Percentiles rank a stretch among this genome's conserved stretches.
Conservation (phyloP, 1,140 invertebrate genomes). For the Drosophila funebris region DNA sequence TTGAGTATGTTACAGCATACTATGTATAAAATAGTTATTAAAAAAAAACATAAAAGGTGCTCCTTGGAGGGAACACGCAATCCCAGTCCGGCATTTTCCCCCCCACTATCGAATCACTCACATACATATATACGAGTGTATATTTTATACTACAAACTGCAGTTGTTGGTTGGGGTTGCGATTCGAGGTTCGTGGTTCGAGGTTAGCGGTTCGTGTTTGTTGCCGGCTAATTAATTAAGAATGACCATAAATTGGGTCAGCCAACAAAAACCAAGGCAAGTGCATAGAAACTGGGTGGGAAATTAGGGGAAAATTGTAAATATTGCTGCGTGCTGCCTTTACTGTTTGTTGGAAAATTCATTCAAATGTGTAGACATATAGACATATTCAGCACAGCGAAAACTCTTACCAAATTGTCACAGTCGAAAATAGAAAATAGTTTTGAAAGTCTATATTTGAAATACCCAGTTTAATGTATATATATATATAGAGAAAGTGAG, state of each 20-base stretch:
- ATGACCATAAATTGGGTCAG: slow-evolving; percentile 66
- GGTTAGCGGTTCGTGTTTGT: slow-evolving; percentile 46
- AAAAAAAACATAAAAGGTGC: slow-evolving; percentile 28
- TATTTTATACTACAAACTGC: slow-evolving; percentile 21
- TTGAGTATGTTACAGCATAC: too few relatives aligned
- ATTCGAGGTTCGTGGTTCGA: slow-evolving; percentile 16
- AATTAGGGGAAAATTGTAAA: slow-evolving; percentile 15
- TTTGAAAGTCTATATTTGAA: neutral
- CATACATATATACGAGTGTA: neutral
- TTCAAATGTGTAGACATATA: too few relatives aligned
- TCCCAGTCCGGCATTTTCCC: slow-evolving; percentile 18
- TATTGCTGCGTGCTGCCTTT: slow-evolving; percentile 22
- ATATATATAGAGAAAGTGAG: neutral
- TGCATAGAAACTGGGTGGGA: slow-evolving; percentile 47
- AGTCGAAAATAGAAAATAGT: slow-evolving; percentile 9
- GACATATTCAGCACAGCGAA: slow-evolving; percentile 7
- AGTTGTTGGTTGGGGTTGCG: slow-evolving; percentile 30
- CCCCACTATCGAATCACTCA: slow-evolving; percentile 3
- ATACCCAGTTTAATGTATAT: neutral
- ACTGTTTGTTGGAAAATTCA: slow-evolving; percentile 34
- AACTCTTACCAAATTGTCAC: slow-evolving; percentile 12
- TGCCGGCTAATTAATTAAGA: slow-evolving; percentile 74
- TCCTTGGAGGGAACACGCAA: slow-evolving; percentile 46
- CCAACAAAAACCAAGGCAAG: slow-evolving; percentile 50
- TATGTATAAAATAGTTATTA: neutral